Evolutionary conservation across 1,140 invertebrate genomes (phyloP).

Genomic region (Cydia amplana): DNA sequence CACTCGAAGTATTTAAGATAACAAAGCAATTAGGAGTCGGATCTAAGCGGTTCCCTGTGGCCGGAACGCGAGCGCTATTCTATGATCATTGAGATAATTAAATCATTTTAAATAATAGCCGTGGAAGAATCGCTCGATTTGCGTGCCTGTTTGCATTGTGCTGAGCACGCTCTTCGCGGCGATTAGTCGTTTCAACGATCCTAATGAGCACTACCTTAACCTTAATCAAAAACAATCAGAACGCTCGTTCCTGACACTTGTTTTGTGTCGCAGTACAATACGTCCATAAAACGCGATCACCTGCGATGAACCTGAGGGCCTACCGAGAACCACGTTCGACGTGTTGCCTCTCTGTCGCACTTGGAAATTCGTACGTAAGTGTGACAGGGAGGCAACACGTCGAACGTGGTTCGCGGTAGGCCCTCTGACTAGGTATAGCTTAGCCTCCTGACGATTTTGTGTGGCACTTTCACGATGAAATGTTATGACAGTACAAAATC

Average conservation of each 20-base stretch:
- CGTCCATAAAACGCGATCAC: not conserved
- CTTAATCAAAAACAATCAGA: slow-evolving; percentile 19
- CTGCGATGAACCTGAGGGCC: no score
- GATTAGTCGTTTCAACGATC: slow-evolving; percentile 9
- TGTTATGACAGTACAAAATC: slow-evolving; percentile 3
- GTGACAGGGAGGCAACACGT: no score
- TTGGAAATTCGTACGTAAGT: no score
- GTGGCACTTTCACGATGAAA: slow-evolving; percentile 7
- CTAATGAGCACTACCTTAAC: slow-evolving; percentile 8
- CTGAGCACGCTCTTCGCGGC: not conserved
- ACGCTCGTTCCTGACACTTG: not conserved
- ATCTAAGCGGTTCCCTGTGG: slow-evolving; percentile 36
- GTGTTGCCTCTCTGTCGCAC: no score
- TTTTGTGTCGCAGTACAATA: not conserved
- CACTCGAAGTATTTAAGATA: slow-evolving; percentile 39
- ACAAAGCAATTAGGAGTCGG: slow-evolving; percentile 42
- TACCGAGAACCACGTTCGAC: no score
- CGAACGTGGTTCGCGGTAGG: no score
- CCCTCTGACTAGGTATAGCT: no score
- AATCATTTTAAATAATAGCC: slow-evolving; percentile 9
- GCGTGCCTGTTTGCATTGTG: slow-evolving; percentile 11
- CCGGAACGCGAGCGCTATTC: slow-evolving; percentile 1
- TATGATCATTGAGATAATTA: slow-evolving; percentile 20
- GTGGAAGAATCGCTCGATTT: slow-evolving; percentile 1
- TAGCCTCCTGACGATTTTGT: not conserved